phyloP scores from a whole-genome alignment of 2,113 vertebrate species.

The Chloebia gouldiae region DNA sequence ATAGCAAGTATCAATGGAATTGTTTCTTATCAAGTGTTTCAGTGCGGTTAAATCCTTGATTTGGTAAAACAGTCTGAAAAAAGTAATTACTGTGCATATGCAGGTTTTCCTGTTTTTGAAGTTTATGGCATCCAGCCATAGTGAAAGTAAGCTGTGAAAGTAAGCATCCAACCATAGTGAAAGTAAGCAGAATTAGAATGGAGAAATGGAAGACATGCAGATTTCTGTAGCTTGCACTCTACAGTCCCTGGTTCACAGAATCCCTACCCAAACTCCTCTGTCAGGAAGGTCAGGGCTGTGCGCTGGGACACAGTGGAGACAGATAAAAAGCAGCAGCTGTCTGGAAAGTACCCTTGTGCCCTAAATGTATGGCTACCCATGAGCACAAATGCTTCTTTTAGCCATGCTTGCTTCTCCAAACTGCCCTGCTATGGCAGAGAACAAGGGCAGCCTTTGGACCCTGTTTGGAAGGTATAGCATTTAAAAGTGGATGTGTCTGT shows the following conservation, averaged over 20 bases:
- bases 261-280: neutral
- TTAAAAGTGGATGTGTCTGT: neutral
- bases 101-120: slow-evolving; percentile 4
- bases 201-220: neutral
- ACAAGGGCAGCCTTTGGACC: neutral
- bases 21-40: slow-evolving; percentile 56
- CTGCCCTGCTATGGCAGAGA: neutral
- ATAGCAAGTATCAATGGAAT: slow-evolving; percentile 56
- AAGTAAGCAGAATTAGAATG: slow-evolving; percentile 22
- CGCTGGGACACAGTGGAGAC: neutral
- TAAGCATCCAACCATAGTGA: neutral
- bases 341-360: neutral
- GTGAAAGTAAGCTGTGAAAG: neutral
- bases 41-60: slow-evolving; percentile 29
- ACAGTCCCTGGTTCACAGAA: neutral
- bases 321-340: neutral
- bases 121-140: slow-evolving; percentile 34
- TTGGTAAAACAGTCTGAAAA: slow-evolving; percentile 45
- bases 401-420: neutral
- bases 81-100: slow-evolving; percentile 23
- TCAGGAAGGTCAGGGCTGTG: neutral
- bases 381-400: neutral
- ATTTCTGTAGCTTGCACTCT: neutral
- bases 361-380: neutral
- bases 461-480: neutral